A percentile compares a stretch with the other conserved stretches of the same genome.
These are phyloP conservation scores for Pygmarrhopalites habei DNA, from an alignment of 1,140 invertebrate genomes.

Conservation along the genomic window DNA sequence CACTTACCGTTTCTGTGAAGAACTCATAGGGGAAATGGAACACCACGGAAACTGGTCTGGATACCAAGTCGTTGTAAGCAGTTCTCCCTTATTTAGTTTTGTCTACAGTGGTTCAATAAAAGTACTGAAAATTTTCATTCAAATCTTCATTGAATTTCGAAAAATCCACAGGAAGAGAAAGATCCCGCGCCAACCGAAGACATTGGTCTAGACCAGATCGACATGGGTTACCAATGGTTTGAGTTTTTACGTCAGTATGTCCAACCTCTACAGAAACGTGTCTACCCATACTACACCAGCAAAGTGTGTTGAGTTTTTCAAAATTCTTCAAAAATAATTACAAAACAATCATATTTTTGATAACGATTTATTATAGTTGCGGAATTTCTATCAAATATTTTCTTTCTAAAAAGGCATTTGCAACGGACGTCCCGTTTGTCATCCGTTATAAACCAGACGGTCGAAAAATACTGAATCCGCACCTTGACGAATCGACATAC, in stretches of 20 bases:
- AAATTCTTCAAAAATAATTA: slow-evolving; percentile 6
- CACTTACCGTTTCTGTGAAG: slow-evolving; percentile 71
- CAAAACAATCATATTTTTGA: neutral
- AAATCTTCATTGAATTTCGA: too few relatives aligned
- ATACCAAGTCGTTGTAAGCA: too few relatives aligned
- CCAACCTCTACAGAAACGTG: slow-evolving; percentile 81
- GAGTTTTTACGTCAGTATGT: slow-evolving; percentile 82
- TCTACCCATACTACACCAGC: slow-evolving; percentile 80
- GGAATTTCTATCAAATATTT: too few relatives aligned
- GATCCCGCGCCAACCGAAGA: slow-evolving; percentile 96
- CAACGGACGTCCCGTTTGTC: slow-evolving; percentile 53
- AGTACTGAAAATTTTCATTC: too few relatives aligned
- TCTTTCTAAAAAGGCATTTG: slow-evolving; percentile 63
- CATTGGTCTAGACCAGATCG: slow-evolving; percentile 98
- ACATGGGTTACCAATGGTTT: slow-evolving; percentile 80
- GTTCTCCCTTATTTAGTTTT: too few relatives aligned
- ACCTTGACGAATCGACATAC: slow-evolving; percentile 97
- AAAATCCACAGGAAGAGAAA: too few relatives aligned
- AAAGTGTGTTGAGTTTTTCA: slow-evolving; percentile 52
- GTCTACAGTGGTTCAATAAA: too few relatives aligned
- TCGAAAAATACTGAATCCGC: slow-evolving; percentile 84
- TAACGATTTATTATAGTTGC: slow-evolving; percentile 15
- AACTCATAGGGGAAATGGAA: slow-evolving; percentile 89
- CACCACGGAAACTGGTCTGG: slow-evolving; percentile 86
- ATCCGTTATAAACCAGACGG: slow-evolving; percentile 93